Conservation (phyloP, 37 sponge, comb jelly and placozoan genomes). For the Spongia lamella region DNA sequence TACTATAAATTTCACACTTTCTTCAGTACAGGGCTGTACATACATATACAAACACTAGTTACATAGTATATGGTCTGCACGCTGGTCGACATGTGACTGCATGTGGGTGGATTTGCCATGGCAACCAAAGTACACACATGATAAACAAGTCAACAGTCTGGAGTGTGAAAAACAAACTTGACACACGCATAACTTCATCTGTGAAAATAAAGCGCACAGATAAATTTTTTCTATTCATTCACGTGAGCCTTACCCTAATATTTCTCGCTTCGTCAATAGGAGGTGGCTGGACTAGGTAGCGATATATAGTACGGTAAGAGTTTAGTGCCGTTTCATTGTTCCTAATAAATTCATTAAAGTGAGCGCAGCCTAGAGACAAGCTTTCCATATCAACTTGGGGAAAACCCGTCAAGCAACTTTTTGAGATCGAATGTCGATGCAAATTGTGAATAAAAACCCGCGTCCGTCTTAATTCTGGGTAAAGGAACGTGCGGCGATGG, state of each 20-base stretch:
- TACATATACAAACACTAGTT: constrained; percentile 10
- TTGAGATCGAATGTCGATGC: no score
- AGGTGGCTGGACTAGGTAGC: constrained; percentile 75
- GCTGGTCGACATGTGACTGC: constrained; percentile 45
- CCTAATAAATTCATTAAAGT: constrained; percentile 53
- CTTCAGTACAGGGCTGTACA: background rate
- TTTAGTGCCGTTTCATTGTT: constrained; percentile 42
- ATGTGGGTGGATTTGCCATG: constrained; percentile 74
- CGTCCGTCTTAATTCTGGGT: no score
- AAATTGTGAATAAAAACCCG: no score
- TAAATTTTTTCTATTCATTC: background rate
- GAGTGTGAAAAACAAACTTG: constrained; percentile 58
- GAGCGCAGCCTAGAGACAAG: constrained; percentile 54
- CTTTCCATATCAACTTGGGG: no score
- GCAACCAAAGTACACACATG: constrained; percentile 91
- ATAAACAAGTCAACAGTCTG: constrained; percentile 77
- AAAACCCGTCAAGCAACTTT: no score
- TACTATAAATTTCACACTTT: background rate
- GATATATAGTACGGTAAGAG: constrained; percentile 79
- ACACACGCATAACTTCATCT: constrained; percentile 77
- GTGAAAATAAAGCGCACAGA: background rate
- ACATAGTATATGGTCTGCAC: constrained; percentile 70
- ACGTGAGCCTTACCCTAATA: constrained; percentile 45
- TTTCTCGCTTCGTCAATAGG: constrained; percentile 60
- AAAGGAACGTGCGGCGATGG: no score